Conservation (phyloP, 2,797 vertebrate species). For the Scolopax rusticola region DNA sequence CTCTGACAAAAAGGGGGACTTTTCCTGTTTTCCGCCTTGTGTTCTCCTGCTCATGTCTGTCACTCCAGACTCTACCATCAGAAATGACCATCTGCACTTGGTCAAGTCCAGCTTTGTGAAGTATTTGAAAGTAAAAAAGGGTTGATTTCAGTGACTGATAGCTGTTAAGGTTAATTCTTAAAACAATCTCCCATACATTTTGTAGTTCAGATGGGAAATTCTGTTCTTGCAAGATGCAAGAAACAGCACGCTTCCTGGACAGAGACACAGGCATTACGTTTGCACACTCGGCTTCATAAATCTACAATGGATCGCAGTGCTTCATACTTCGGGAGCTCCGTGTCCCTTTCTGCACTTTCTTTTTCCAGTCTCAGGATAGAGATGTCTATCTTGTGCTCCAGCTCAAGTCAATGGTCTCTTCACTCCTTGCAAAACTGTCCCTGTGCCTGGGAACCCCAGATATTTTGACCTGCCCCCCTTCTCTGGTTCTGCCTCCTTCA, state of each 20-base stretch:
- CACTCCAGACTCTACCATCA: not conserved
- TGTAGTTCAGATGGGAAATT: not conserved
- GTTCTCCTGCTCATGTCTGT: not conserved
- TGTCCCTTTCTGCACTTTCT: not conserved
- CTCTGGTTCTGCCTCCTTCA: not conserved
- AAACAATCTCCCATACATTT: not conserved
- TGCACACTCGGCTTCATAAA: not conserved
- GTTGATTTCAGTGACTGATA: not conserved
- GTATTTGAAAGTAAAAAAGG: not conserved
- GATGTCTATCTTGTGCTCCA: not conserved
- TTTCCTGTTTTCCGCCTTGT: not conserved
- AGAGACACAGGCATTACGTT: not conserved
- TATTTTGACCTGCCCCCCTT: not conserved
- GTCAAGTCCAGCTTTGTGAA: not conserved
- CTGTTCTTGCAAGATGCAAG: not conserved
- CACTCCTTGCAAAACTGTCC: not conserved
- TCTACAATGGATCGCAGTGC: accelerated
- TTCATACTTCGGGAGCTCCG: not conserved
- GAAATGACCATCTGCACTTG: not conserved
- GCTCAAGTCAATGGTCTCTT: not conserved
- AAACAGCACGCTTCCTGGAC: not conserved
- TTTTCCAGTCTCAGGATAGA: not conserved
- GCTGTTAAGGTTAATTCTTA: not conserved
- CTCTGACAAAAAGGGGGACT: not conserved
- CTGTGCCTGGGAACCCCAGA: not conserved